Conservation (phyloP, 2,888 invertebrate genomes). For the Dolichomitus sp. region DNA sequence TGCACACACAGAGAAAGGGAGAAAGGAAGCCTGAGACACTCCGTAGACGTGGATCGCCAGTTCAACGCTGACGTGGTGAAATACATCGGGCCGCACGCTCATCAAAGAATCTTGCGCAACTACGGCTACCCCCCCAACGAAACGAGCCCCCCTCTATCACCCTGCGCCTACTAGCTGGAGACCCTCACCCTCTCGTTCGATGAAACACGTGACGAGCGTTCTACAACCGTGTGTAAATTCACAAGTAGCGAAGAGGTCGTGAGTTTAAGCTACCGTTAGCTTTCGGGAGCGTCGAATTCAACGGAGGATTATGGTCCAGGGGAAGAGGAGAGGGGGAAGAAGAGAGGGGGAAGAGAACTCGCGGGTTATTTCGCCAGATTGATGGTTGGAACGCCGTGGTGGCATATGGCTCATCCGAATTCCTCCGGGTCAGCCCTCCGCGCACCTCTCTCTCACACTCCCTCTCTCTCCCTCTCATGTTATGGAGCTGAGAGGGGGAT, state of each 20-base stretch:
- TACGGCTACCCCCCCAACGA: slow-evolving; percentile 1
- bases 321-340: not conserved
- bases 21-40: not conserved
- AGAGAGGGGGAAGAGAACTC: not conserved
- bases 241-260: not conserved
- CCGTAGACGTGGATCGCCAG: slow-evolving; percentile 19
- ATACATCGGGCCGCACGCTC: slow-evolving; percentile 30
- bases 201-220: slow-evolving; percentile 44
- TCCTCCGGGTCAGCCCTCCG: slow-evolving; percentile 57
- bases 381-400: slow-evolving; percentile 47
- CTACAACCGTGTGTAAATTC: slow-evolving; percentile 24
- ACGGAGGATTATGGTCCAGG: slow-evolving; percentile 7
- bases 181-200: slow-evolving; percentile 31
- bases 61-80: slow-evolving; percentile 48
- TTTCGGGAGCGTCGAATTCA: slow-evolving; percentile 5
- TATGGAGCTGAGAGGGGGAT: slow-evolving; percentile 6
- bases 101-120: slow-evolving; percentile 51
- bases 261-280: slow-evolving; percentile 2
- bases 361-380: slow-evolving; percentile 49
- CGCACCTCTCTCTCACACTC: slow-evolving; percentile 10
- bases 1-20: not conserved
- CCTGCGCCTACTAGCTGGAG: not conserved
- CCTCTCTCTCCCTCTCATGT: not conserved
- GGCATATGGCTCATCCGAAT: slow-evolving; percentile 62
- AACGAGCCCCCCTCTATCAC: not conserved